These are phyloP conservation scores for Aphidius gifuensis DNA, from an alignment of 1,140 invertebrate species.

Conservation along the genomic window DNA sequence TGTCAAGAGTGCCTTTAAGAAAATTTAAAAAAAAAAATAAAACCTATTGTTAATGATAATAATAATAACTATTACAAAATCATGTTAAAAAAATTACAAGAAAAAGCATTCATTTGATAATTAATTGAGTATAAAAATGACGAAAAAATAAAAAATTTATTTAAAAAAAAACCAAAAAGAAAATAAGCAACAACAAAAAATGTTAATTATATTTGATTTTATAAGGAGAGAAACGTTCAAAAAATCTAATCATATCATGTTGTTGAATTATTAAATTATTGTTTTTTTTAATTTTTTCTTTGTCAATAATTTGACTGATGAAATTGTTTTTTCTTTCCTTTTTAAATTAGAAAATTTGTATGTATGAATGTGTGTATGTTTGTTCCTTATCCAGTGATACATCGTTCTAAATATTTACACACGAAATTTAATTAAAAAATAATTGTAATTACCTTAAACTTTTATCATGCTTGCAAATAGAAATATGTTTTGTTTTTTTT, in stretches of 20 bases:
- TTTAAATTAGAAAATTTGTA: neutral
- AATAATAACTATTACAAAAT: constrained; percentile 5
- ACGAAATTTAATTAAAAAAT: neutral
- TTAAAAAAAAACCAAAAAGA: neutral
- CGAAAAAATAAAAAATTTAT: constrained; percentile 1
- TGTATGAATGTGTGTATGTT: neutral
- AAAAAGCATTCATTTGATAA: neutral
- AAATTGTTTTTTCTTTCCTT: constrained; percentile 2
- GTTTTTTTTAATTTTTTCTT: neutral
- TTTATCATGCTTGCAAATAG: neutral
- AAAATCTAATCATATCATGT: constrained; percentile 5
- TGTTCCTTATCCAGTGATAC: neutral
- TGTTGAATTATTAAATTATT: neutral
- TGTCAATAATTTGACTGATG: constrained; percentile 2
- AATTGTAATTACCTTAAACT: neutral
- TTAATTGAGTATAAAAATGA: neutral
- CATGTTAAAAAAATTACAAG: neutral
- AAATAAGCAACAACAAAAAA: neutral
- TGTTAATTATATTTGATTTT: neutral
- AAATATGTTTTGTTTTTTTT: too few species aligned
- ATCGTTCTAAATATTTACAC: neutral
- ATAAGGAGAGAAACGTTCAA: neutral
- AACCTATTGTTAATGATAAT: neutral
- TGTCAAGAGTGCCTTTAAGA: constrained; percentile 20
- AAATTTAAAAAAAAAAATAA: constrained; percentile 11